Evolutionary conservation across 2,113 vertebrate genomes (phyloP), one percentile per base, ranked within the genome.

Genomic region (Campylorhamphus procurvoides): DNA sequence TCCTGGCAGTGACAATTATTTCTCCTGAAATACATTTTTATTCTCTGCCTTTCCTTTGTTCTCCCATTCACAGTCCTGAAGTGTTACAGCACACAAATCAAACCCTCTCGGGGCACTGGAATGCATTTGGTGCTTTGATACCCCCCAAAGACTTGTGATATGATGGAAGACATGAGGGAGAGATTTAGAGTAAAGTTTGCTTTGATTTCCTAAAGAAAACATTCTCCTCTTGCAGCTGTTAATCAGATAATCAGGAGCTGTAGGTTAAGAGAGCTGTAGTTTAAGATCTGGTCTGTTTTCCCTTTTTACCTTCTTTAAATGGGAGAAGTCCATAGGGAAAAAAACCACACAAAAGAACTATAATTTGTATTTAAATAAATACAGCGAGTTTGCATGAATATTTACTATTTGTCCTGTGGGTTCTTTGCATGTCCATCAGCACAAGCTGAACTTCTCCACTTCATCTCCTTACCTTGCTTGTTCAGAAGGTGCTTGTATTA

Each of bases 191-290:
- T 58, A 49, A 71, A 82, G 55, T 93, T 94, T 77, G 50, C 81
- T 95, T 92, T 90, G 77, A 49, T 92, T 89, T 90, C 66, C 87
- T 81, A 58, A 94, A 81, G 83, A 94, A 95, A 89, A 87, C 74
- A 82, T 82, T 85, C 71, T 90, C 0, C 78, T 95, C 16, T 74
- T 31, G 15, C 64, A 73, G 63, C 82, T 94, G 71, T 84, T 94
- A 94, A 83, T 91, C 84, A 91, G 7, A 87, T 94, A 88, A 85
- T 72, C 52, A 72, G 47, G 74, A 71, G 82, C 37, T 93, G 31
- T 16, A 39, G 24, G 31, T 68, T 84, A 35, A 86, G 12, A 69
- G 44, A 27, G 35, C 39, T 93, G 33, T 10, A n/a, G 19, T 33
- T 69, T 84, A n/a, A 87, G 14, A 68, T 53, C n/a, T 68, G 23